These are phyloP conservation scores for Agrilus mali DNA, from an alignment of 2,888 invertebrate species.

Conservation along the genomic window DNA sequence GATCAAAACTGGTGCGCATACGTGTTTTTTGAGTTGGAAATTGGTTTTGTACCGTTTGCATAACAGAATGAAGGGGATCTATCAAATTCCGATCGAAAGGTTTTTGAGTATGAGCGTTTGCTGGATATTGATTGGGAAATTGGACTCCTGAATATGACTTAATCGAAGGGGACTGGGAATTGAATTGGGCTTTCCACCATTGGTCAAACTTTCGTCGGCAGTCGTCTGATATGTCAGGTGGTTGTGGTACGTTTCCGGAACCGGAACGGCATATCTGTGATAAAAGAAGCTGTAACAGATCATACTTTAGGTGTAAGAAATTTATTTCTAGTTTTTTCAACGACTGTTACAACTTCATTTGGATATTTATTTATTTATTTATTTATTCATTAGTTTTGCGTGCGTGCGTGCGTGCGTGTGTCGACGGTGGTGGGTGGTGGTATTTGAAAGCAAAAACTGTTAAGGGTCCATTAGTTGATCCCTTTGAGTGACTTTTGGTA, in stretches of 20 bases:
- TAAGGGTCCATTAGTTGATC: too few species aligned
- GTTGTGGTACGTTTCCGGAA: conserved; percentile 54
- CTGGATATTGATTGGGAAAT: conserved; percentile 38
- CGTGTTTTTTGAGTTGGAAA: conserved; percentile 79
- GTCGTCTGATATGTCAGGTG: conserved; percentile 69
- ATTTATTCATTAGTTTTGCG: too few species aligned
- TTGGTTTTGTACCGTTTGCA: conserved; percentile 64
- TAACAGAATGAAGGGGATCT: conserved; percentile 56
- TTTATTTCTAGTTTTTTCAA: too few species aligned
- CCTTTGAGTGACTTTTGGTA: too few species aligned
- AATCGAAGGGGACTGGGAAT: conserved; percentile 37
- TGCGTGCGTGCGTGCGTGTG: too few species aligned
- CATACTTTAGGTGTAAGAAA: conserved; percentile 4
- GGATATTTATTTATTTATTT: too few species aligned
- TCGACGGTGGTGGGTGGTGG: too few species aligned
- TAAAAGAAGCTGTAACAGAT: conserved; percentile 53
- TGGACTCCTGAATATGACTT: conserved; percentile 33
- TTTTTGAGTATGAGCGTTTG: conserved; percentile 31
- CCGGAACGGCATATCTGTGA: conserved; percentile 74
- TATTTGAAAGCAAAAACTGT: too few species aligned
- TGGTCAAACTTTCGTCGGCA: conserved; percentile 79
- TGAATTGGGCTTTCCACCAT: conserved; percentile 74
- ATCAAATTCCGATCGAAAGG: conserved; percentile 38
- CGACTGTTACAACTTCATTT: too few species aligned
- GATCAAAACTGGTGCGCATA: conserved; percentile 95